Conservation (phyloP, 1,140 invertebrate genomes). For the Acyrthosiphon pisum region DNA sequence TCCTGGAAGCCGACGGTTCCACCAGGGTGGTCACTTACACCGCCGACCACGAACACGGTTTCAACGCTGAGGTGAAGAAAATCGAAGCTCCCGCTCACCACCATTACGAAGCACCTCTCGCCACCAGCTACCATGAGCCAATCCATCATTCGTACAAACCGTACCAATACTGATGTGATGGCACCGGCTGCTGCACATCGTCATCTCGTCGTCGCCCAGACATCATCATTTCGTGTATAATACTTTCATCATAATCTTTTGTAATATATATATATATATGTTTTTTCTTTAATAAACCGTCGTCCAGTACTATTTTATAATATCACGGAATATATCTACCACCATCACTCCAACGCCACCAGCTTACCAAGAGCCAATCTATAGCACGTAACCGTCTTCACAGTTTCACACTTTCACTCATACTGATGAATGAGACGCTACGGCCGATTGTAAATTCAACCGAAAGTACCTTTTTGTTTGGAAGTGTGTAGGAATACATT, state of each 20-base stretch:
- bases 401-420: not conserved
- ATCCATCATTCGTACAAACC: not conserved
- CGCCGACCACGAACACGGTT: conserved; percentile 70
- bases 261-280: not conserved
- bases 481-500: not conserved
- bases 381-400: not conserved
- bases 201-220: not conserved
- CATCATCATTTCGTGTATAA: not conserved
- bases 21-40: conserved; percentile 65
- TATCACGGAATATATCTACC: too few species aligned
- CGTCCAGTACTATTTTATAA: not conserved
- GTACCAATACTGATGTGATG: too few species aligned
- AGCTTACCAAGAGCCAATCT: not conserved
- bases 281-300: not conserved
- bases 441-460: not conserved
- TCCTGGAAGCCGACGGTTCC: not conserved
- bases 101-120: too few species aligned
- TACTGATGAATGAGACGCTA: not conserved
- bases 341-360: too few species aligned
- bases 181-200: too few species aligned
- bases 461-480: not conserved
- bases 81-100: not conserved
- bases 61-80: conserved; percentile 62
- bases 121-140: not conserved
- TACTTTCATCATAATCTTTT: not conserved